Base-by-base conservation (phyloP, 2,888 invertebrate genomes). In the Nephrotoma appendiculata region DNA sequence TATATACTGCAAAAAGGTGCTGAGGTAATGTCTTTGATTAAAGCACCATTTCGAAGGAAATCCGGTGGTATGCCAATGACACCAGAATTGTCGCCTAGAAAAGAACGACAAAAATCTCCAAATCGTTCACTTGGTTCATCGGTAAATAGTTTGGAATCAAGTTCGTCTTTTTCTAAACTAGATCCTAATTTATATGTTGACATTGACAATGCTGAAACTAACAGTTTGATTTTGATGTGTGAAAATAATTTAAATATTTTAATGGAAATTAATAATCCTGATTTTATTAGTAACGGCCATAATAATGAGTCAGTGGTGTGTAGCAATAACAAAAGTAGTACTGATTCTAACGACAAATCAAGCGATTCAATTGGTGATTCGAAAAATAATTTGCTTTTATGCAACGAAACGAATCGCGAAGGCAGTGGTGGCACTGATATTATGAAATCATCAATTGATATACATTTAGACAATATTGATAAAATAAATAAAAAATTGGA, bases 391-490 rank as follows among this genome's bases (percentile, higher is more conserved):
- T 48, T 41, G 71, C 86, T 19, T 1, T 87, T 87, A 48, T 71
- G 31, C 11, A 87, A 41, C 42, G 42, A 87, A 52, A 71, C 85
- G 19, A 44, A 71, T 85, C 19, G 42, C 42, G 48, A 83, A 88
- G 89, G 19, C 19, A 19, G 19, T 19, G 19, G 45, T 57, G 6
- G 19, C 57, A 31, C 41, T 41, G 31, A 45, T 4, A 48, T 48
- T 45, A 88, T 88, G 6, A 90, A 90, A 86, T 90, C 88, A 86
- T 91, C 92, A 1, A 91, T 92, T 31, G 91, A 91, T 89, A 90
- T 90, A 0, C 91, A 91, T 87, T 88, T 91, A 45, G 91, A 92
- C 87, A 90, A 89, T 87, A 92, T 92, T 84, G 91, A 92, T 87
- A 90, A 90, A 86, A 88, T 92, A 0, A 91, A 92, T 88, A 90